phyloP scores from a whole-genome alignment of 2,113 vertebrate genomes.

The Callospermophilus lateralis region DNA sequence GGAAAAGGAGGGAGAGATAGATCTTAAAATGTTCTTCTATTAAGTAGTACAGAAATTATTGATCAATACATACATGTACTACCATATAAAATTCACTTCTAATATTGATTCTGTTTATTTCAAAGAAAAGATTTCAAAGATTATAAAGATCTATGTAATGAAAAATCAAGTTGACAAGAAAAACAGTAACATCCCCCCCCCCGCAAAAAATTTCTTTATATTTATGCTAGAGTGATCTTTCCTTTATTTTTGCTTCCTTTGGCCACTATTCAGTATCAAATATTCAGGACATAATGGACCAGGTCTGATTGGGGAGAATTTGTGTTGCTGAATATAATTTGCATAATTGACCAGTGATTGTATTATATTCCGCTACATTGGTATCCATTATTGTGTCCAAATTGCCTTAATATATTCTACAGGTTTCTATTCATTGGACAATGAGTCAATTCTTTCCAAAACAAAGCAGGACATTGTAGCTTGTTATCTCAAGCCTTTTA shows the following conservation, averaged over 20 bases:
- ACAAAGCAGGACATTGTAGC: neutral
- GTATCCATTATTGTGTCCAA: neutral
- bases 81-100: neutral
- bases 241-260: neutral
- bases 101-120: slow-evolving; percentile 22
- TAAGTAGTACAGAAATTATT: slow-evolving; percentile 13
- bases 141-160: neutral
- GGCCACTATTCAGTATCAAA: neutral
- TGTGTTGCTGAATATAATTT: neutral
- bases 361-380: neutral
- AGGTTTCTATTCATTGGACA: neutral
- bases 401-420: neutral
- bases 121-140: neutral
- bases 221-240: neutral
- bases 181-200: neutral
- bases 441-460: neutral
- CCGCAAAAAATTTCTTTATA: neutral
- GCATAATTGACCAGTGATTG: neutral
- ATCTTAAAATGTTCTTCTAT: neutral
- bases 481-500: slow-evolving; percentile 16
- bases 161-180: neutral
- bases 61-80: neutral
- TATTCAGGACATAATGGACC: neutral
- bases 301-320: neutral
- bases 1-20: no score